A percentile compares a stretch with the other conserved stretches of the same genome.
phyloP scores from a whole-genome alignment of 2,113 vertebrate species.

The Craseonycteris thonglongyai region DNA sequence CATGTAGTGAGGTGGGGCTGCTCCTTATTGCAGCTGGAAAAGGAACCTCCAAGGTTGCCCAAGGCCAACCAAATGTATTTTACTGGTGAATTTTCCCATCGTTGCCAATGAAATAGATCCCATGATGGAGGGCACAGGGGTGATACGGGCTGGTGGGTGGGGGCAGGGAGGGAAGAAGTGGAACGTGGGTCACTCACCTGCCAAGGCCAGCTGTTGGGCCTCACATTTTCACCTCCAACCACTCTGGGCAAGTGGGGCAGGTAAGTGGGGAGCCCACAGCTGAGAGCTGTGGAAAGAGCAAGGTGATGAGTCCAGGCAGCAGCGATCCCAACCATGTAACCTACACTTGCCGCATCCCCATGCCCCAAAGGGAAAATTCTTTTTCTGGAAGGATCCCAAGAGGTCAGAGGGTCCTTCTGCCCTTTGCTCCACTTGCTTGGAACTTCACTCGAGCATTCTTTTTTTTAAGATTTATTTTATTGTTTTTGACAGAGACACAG shows the following conservation, averaged over 20 bases:
- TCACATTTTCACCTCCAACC: slow-evolving; percentile 68
- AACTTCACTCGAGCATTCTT: not conserved
- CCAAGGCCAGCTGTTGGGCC: slow-evolving; percentile 79
- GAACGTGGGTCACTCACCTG: slow-evolving; percentile 66
- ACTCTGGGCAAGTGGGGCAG: slow-evolving; percentile 42
- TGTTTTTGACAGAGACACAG: too few relatives aligned
- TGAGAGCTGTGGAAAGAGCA: slow-evolving; percentile 48
- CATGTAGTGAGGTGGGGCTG: not conserved
- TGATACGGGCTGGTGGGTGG: fast-evolving
- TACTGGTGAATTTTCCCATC: not conserved
- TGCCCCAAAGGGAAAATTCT: not conserved
- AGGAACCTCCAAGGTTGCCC: not conserved
- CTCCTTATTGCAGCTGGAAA: not conserved
- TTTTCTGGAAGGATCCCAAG: not conserved
- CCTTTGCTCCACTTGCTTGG: not conserved
- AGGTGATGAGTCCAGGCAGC: not conserved
- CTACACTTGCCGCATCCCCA: not conserved
- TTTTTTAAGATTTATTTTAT: too few relatives aligned
- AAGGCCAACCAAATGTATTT: not conserved
- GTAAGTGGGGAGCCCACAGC: slow-evolving; percentile 61
- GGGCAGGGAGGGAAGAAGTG: not conserved
- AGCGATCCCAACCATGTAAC: not conserved
- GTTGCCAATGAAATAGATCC: not conserved
- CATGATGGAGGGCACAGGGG: not conserved
- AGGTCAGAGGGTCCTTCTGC: not conserved